These are phyloP conservation scores for Sylvietta virens DNA, from an alignment of 2,113 vertebrate genomes.

Conservation along the genomic window DNA sequence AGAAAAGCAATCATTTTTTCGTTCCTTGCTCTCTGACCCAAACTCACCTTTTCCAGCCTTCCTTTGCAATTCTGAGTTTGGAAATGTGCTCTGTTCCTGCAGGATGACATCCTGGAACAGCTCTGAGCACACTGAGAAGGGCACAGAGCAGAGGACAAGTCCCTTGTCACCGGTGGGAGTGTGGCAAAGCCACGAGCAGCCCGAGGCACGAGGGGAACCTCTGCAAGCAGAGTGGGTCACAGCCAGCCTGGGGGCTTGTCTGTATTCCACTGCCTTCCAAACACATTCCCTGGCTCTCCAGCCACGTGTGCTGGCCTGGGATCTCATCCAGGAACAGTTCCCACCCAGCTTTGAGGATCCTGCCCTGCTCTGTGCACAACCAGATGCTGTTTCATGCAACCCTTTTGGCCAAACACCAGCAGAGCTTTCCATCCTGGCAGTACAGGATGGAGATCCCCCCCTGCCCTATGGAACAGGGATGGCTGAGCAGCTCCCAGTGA, in stretches of 20 bases:
- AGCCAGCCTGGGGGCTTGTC: not conserved
- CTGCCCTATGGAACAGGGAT: accelerated
- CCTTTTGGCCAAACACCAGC: not conserved
- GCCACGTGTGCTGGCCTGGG: not conserved
- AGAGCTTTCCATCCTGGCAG: not conserved
- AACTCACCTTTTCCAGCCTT: not conserved
- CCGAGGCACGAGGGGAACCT: accelerated
- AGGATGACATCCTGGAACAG: not conserved
- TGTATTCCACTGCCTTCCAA: not conserved
- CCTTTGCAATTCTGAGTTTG: not conserved
- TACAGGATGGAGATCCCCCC: not conserved
- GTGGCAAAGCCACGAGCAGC: accelerated
- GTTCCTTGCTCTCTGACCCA: not conserved
- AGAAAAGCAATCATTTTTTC: not conserved
- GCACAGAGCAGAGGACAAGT: not conserved
- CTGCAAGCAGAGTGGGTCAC: not conserved
- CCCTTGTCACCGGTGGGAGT: not conserved
- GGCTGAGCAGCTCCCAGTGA: not conserved
- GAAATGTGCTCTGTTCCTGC: not conserved
- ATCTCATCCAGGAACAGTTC: not conserved
- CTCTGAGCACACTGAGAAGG: not conserved
- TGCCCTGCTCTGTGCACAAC: not conserved
- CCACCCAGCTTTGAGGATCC: not conserved
- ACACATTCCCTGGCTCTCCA: not conserved
- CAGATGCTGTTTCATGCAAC: not conserved